These are phyloP conservation scores for Epizoanthus stellaris DNA, from an alignment of 92 coral and sea anemone genomes.

Conservation along the genomic window DNA sequence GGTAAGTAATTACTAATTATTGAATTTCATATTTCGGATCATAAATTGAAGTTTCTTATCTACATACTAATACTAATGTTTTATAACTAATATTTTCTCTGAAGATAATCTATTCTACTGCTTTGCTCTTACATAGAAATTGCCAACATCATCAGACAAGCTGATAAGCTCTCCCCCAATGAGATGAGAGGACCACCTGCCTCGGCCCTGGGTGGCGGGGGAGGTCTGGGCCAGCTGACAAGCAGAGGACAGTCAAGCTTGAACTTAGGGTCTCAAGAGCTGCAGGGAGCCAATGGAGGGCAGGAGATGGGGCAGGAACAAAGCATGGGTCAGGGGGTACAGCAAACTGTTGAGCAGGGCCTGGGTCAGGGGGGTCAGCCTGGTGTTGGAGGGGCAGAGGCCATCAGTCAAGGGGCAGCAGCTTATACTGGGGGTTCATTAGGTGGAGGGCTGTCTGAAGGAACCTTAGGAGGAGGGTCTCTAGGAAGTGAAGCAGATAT, in stretches of 20 bases:
- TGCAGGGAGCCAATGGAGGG: background rate
- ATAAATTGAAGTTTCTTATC: too few relatives aligned
- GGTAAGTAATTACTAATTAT: too few relatives aligned
- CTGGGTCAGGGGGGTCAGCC: slow-evolving; percentile 33
- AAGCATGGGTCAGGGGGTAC: background rate
- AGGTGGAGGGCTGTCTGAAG: slow-evolving; percentile 6
- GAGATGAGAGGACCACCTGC: slow-evolving; percentile 72
- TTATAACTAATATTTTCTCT: too few relatives aligned
- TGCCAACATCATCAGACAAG: slow-evolving; percentile 71
- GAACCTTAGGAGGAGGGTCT: slow-evolving; percentile 23
- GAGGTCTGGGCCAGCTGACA: slow-evolving; percentile 38
- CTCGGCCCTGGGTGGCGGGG: slow-evolving; percentile 61
- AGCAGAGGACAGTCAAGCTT: slow-evolving; percentile 15
- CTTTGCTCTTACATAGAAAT: slow-evolving; percentile 54
- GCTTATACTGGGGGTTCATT: slow-evolving; percentile 19
- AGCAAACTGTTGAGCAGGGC: slow-evolving; percentile 27
- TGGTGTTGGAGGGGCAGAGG: slow-evolving; percentile 17
- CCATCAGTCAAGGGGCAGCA: slow-evolving; percentile 11
- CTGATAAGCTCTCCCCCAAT: slow-evolving; percentile 72
- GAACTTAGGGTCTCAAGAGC: slow-evolving; percentile 18
- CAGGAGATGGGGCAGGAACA: slow-evolving; percentile 8
- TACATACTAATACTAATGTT: too few relatives aligned
- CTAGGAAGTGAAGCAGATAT: slow-evolving; percentile 12
- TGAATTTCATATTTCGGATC: too few relatives aligned
- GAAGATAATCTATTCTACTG: too few relatives aligned